A percentile compares a stretch with the other conserved stretches of the same genome.
Conservation (phyloP, 1,140 invertebrate genomes). For the Heliconius himera region DNA sequence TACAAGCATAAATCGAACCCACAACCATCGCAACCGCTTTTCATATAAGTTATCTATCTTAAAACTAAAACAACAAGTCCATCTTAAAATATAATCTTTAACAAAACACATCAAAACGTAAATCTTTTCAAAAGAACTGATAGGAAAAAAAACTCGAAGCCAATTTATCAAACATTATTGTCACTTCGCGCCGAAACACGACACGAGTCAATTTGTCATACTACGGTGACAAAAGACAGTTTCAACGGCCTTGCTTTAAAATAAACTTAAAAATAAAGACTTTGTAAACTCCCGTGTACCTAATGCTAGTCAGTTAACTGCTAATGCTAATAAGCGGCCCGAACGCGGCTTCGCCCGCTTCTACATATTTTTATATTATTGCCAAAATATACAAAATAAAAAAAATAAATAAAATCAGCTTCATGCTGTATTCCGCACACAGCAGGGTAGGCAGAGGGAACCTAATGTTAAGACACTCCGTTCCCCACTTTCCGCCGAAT, state of each 20-base stretch:
- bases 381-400: too few relatives aligned
- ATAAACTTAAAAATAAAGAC: conserved; percentile 22
- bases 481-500: too few relatives aligned
- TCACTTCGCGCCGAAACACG: conserved; percentile 34
- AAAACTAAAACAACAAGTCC: neutral
- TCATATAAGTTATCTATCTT: too few relatives aligned
- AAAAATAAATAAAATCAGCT: too few relatives aligned
- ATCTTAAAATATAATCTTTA: neutral
- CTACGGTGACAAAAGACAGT: conserved; percentile 35
- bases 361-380: too few relatives aligned
- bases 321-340: too few relatives aligned
- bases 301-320: conserved; percentile 13
- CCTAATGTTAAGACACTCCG: too few relatives aligned
- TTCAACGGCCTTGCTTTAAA: conserved; percentile 17
- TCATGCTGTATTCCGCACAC: too few relatives aligned
- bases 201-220: conserved; percentile 37
- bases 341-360: too few relatives aligned
- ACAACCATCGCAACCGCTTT: too few relatives aligned
- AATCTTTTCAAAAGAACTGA: conserved; percentile 15
- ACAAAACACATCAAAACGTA: conserved; percentile 15
- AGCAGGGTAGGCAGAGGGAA: too few relatives aligned
- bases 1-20: too few relatives aligned
- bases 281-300: conserved; percentile 14
- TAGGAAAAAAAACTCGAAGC: conserved; percentile 9
- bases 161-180: conserved; percentile 40